A percentile compares a stretch with the other conserved stretches of the same genome.
Evolutionary conservation across 2,113 vertebrate genomes (phyloP).

Genomic region (Sinocyclocheilus grahami): DNA sequence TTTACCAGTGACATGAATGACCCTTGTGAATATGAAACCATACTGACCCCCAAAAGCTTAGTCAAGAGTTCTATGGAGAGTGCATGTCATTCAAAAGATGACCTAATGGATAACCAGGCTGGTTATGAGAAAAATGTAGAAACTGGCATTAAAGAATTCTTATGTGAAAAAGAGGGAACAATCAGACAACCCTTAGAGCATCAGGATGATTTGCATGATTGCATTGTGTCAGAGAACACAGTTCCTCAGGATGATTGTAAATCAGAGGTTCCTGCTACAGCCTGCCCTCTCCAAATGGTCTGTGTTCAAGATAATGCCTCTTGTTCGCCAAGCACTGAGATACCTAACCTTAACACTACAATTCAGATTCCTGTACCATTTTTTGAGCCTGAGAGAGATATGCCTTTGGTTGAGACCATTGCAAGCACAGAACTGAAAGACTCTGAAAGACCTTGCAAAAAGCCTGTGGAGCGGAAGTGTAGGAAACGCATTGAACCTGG

Average conservation of each 20-base stretch:
- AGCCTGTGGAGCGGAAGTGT: conserved; percentile 68
- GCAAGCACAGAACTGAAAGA: conserved; percentile 42
- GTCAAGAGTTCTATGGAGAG: conserved; percentile 62
- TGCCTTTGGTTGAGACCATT: conserved; percentile 56
- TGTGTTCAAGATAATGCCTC: conserved; percentile 62
- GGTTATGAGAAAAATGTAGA: conserved; percentile 60
- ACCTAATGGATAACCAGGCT: not conserved
- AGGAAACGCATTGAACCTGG: conserved; percentile 72
- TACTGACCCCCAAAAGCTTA: conserved; percentile 80
- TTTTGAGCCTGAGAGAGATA: conserved; percentile 74
- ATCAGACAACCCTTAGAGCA: conserved; percentile 66
- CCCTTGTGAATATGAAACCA: conserved; percentile 80
- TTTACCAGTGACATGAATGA: conserved; percentile 75
- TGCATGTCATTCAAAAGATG: conserved; percentile 48
- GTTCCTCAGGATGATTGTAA: conserved; percentile 66
- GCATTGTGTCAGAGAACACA: conserved; percentile 55
- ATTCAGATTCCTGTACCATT: conserved; percentile 83
- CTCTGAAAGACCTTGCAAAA: conserved; percentile 67
- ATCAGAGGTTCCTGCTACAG: conserved; percentile 60
- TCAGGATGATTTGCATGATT: conserved; percentile 71
- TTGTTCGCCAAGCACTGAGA: conserved; percentile 75
- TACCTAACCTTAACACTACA: conserved; percentile 78
- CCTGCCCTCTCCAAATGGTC: conserved; percentile 62
- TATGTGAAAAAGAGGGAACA: conserved; percentile 67
- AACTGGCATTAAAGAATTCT: conserved; percentile 59